Conservation (phyloP, 2,888 invertebrate species). For the Melanargia galathea region DNA sequence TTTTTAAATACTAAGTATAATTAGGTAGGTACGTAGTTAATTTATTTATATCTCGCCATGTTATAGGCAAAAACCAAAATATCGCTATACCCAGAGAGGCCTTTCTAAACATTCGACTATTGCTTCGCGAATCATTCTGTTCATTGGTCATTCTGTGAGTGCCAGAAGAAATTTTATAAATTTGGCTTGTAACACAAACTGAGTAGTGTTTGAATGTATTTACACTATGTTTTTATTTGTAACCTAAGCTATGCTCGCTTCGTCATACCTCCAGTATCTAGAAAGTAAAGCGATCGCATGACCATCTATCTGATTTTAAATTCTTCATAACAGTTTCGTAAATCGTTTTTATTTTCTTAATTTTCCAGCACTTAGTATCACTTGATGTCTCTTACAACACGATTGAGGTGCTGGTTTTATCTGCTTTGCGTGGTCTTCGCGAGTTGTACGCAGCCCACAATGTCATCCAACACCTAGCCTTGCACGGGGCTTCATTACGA, state of each 20-base stretch:
- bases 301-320: neutral
- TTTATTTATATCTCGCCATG: too few relatives aligned
- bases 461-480: constrained; percentile 86
- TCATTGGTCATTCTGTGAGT: too few relatives aligned
- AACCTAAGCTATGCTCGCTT: neutral
- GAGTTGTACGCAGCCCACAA: constrained; percentile 90
- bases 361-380: constrained; percentile 88
- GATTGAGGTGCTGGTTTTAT: constrained; percentile 91
- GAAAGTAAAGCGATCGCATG: neutral
- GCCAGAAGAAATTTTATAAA: too few relatives aligned
- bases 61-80: too few relatives aligned
- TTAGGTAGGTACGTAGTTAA: too few relatives aligned
- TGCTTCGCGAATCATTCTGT: too few relatives aligned
- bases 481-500: constrained; percentile 89
- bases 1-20: neutral
- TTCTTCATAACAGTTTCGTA: neutral
- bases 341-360: constrained; percentile 39
- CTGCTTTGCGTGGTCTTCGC: constrained; percentile 89
- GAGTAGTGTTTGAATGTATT: too few relatives aligned
- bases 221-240: too few relatives aligned
- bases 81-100: too few relatives aligned
- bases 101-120: too few relatives aligned
- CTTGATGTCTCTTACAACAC: constrained; percentile 92
- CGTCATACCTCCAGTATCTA: neutral
- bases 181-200: too few relatives aligned